These are phyloP conservation scores for Phaethon lepturus DNA, from an alignment of 2,113 vertebrate genomes.

Conservation along the genomic window DNA sequence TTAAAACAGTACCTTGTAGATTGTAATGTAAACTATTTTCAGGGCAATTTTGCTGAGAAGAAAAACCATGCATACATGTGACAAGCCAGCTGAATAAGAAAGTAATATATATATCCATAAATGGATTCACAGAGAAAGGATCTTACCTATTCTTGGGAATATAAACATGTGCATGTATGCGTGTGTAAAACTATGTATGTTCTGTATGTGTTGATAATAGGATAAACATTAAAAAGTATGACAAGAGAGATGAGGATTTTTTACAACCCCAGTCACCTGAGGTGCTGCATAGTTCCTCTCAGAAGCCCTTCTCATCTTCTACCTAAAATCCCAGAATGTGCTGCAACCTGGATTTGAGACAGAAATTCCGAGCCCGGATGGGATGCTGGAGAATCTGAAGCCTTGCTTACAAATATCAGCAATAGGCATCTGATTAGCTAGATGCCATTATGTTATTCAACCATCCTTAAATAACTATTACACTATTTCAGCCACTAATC, in stretches of 20 bases:
- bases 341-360: background rate
- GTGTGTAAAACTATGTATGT: background rate
- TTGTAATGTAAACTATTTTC: background rate
- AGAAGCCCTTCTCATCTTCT: background rate
- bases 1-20: background rate
- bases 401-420: background rate
- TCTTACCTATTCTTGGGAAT: background rate
- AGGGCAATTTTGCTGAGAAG: background rate
- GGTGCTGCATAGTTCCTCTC: background rate
- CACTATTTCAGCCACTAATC: background rate
- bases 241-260: background rate
- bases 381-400: background rate
- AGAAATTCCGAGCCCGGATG: background rate
- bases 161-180: rapidly evolving
- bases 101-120: background rate
- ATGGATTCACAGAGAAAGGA: background rate
- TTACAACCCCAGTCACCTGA: background rate
- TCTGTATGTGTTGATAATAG: background rate
- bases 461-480: slow-evolving; percentile 24
- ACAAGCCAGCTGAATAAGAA: background rate
- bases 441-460: background rate
- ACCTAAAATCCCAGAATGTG: background rate
- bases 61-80: background rate
- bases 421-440: background rate
- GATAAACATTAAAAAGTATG: background rate